Conservation (phyloP, 2,888 invertebrate genomes). For the Shargacucullia verbasci region DNA sequence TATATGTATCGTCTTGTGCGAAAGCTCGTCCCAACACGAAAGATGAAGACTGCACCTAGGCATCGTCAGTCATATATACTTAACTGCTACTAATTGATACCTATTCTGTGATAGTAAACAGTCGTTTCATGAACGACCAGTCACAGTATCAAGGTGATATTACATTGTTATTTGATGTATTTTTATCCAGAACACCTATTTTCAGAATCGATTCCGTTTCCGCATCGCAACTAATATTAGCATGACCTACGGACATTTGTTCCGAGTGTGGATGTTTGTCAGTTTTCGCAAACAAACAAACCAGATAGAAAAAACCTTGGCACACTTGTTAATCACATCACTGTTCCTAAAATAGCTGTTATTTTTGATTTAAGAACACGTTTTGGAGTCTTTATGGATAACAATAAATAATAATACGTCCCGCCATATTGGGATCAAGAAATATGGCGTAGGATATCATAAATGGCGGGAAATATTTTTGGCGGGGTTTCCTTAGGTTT, state of each 20-base stretch:
- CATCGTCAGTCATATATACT: no score
- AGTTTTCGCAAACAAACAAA: conserved; percentile 23
- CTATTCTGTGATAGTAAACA: no score
- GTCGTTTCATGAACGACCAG: no score
- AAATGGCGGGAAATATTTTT: conserved; percentile 15
- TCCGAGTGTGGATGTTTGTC: conserved; percentile 29
- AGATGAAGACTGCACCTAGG: no score
- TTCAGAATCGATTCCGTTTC: conserved; percentile 10
- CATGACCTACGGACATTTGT: conserved; percentile 26
- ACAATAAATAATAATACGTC: conserved; percentile 28
- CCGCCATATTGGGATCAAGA: conserved; percentile 28
- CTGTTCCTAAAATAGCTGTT: conserved; percentile 34
- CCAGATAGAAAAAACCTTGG: conserved; percentile 35
- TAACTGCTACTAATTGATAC: no score
- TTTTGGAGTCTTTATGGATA: conserved; percentile 15
- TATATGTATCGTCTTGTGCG: no score
- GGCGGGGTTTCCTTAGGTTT: conserved; percentile 3
- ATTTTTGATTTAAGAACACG: conserved; percentile 23
- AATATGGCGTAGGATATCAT: conserved; percentile 17
- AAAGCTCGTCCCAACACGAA: no score
- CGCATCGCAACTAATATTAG: conserved; percentile 22
- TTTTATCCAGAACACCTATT: no score
- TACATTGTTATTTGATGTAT: no score
- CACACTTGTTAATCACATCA: conserved; percentile 37
- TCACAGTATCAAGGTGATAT: no score